A percentile compares a stretch with the other conserved stretches of the same genome.
These are phyloP conservation scores for Hormaphis cornu DNA, from an alignment of 1,140 invertebrate species.

Conservation along the genomic window DNA sequence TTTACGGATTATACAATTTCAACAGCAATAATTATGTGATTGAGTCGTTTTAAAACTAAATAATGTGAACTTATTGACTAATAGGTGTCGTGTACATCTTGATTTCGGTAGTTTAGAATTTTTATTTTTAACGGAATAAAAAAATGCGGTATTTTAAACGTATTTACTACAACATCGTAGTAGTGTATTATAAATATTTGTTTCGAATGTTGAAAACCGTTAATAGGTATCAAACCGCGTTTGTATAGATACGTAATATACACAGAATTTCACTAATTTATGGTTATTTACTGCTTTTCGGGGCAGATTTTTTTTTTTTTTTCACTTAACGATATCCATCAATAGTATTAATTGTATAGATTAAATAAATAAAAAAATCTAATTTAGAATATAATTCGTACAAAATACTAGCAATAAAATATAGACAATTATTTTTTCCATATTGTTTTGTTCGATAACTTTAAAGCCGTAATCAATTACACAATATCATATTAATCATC, in stretches of 20 bases:
- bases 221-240: background rate
- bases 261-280: constrained; percentile 16
- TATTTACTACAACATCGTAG: background rate
- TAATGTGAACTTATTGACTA: constrained; percentile 27
- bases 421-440: constrained; percentile 24
- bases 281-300: background rate
- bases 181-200: background rate
- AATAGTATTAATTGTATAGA: constrained; percentile 13
- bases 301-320: constrained; percentile 1
- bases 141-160: too few relatives aligned
- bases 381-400: constrained; percentile 32
- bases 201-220: background rate
- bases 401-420: constrained; percentile 28
- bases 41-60: constrained; percentile 18
- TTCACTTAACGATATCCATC: background rate
- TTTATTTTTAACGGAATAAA: background rate
- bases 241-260: background rate
- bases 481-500: background rate
- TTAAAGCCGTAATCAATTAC: constrained; percentile 8
- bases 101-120: constrained; percentile 27
- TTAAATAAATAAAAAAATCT: constrained; percentile 1
- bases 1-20: constrained; percentile 14
- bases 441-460: constrained; percentile 19
- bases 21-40: constrained; percentile 2
- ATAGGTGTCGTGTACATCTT: constrained; percentile 15